These are phyloP conservation scores for Rosalia funebris DNA, from an alignment of 2,888 invertebrate species.

Conservation along the genomic window DNA sequence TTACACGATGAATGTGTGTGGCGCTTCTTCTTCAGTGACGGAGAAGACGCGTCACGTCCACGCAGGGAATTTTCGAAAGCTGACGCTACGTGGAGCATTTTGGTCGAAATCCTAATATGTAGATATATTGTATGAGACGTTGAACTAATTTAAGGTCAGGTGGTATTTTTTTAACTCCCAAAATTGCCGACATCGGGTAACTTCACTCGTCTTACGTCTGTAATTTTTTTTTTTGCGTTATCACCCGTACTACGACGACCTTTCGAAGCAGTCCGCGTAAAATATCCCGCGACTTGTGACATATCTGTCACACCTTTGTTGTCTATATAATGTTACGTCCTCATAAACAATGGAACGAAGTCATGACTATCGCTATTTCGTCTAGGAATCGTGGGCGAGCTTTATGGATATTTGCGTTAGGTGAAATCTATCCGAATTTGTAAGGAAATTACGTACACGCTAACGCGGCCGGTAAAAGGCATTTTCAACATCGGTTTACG, in stretches of 20 bases:
- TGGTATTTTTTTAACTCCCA: background rate
- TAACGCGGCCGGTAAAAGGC: too few species aligned
- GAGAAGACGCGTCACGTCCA: slow-evolving; percentile 60
- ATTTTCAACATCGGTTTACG: too few species aligned
- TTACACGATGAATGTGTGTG: slow-evolving; percentile 75
- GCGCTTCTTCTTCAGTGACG: slow-evolving; percentile 65
- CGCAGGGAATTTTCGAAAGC: slow-evolving; percentile 71
- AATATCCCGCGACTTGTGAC: background rate
- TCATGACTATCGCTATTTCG: too few species aligned
- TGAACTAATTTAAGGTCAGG: slow-evolving; percentile 13
- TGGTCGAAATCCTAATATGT: too few species aligned
- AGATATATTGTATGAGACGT: too few species aligned
- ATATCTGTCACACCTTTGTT: slow-evolving; percentile 8
- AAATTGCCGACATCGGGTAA: background rate
- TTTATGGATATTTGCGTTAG: too few species aligned
- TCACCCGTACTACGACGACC: slow-evolving; percentile 1
- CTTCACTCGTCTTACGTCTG: background rate
- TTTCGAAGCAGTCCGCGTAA: background rate
- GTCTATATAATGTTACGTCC: slow-evolving; percentile 2
- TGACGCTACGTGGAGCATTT: slow-evolving; percentile 58
- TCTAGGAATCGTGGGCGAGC: too few species aligned
- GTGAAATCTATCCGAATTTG: too few species aligned
- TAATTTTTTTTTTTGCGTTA: background rate
- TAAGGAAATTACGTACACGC: too few species aligned
- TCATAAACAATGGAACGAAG: slow-evolving; percentile 3